Conservation (phyloP, 2,797 vertebrate species). For the Gila robusta region DNA sequence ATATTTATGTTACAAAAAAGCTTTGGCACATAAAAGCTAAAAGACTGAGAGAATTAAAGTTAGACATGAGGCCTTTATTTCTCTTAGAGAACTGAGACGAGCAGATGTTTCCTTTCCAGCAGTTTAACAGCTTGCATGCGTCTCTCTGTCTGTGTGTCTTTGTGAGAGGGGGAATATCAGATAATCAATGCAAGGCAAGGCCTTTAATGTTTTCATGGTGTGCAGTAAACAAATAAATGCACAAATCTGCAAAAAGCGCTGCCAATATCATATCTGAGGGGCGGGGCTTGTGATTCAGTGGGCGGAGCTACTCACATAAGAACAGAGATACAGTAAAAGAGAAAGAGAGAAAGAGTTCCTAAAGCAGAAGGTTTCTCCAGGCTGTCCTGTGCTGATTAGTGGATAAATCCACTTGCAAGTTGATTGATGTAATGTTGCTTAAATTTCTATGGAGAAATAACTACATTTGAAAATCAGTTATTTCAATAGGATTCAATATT, state of each 20-base stretch:
- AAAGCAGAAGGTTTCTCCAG: too few species aligned
- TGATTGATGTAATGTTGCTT: too few species aligned
- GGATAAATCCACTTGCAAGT: too few species aligned
- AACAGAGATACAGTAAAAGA: too few species aligned
- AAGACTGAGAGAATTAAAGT: not conserved
- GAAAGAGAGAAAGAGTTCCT: too few species aligned
- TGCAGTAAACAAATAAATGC: not conserved
- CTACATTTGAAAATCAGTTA: too few species aligned
- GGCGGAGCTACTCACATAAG: not conserved
- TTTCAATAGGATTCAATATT: too few species aligned
- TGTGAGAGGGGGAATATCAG: not conserved
- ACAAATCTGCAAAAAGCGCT: not conserved
- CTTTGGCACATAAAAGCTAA: not conserved
- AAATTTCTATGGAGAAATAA: too few species aligned
- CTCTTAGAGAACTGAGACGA: conserved; percentile 69
- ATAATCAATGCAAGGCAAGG: conserved; percentile 17
- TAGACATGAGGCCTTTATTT: not conserved
- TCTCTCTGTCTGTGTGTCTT: not conserved
- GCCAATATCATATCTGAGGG: not conserved
- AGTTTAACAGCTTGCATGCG: conserved; percentile 59
- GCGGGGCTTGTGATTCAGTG: not conserved
- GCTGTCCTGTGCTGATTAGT: too few species aligned
- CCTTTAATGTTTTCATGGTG: not conserved
- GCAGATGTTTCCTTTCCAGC: conserved; percentile 74
- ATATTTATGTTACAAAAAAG: conserved; percentile 7